Base-by-base conservation (phyloP, 1,140 invertebrate species). In the Platorchestia sp. region DNA sequence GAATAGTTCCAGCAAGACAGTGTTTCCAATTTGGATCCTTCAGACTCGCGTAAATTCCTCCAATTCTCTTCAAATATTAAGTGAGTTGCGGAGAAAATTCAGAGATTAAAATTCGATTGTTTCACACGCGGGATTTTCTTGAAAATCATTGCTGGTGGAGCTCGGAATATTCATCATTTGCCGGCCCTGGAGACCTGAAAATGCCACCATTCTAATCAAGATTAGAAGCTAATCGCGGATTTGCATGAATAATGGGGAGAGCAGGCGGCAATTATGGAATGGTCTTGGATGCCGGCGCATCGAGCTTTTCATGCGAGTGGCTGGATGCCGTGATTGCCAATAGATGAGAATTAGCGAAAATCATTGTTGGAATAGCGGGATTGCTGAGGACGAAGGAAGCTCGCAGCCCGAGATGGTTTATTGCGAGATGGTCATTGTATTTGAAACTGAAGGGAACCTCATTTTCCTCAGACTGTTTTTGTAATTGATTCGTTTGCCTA, bases 181-280 rank as follows among this genome's bases (percentile, higher is more conserved):
- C 36, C 59, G 87, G 41, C 7, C 7, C 87, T 41, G 41, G 5
- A 14, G 87, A 14, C 87, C 87, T 42, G 41, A 89, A 89, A 89
- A 89, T 44, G 36, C 87, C 7, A 41, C 43, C 87, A 42, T 89
- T 89, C 87, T 44, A 89, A 89, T 89, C 87, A 89, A 44, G 87
- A 89, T 89, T 89, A 89, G 87, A 44, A 89, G 87, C 87, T 89
- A 42, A 89, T 42, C 87, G 87, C n/a, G 42, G 87, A 89, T 89
- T 89, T 89, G 87, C 87, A 89, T 89, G 41, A 89, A 89, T 89
- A 14, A 43, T 89, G n/a, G 14, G 41, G 41, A 89, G 87, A 44
- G 42, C 87, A 42, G 87, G 87, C 3, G 5, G 10, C n/a, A 89
- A 89, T 89, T 89, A 89, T 42, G 43, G 87, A 27, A 7, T 41